Evolutionary conservation across 53 echinoderm and acorn worm species (phyloP), one percentile per base, ranked within the genome.

Genomic region (Mesocentrotus franciscanus): DNA sequence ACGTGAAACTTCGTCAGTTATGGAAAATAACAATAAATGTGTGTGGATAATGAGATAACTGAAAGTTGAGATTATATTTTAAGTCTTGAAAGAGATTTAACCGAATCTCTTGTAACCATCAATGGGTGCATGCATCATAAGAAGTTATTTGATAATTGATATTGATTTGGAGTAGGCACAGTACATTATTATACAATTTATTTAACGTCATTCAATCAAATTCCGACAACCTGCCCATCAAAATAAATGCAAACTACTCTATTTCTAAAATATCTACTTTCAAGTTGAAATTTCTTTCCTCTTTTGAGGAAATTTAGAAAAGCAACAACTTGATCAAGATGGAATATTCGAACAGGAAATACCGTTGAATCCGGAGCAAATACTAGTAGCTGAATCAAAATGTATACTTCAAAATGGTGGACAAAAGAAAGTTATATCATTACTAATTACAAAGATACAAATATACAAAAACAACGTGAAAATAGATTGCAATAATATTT

Each of bases 391-490:
- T 33, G 9, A 33, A 76, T 76, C 32, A 76, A 27, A 81, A 17
- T 20, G 81, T 39, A 81, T 81, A 81, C 20, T 81, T 81, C 42
- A 30, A 81, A 81, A 57, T 55, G 49, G 49, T 58, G 57, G 87
- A 87, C 58, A 27, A 87, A 58, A 58, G 87, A 87, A 87, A 87
- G 26, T 87, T 87, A 87, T 42, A 20, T 59, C 87, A 58, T 87
- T 58, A 87, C 87, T 87, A 87, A 87, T 87, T 92, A 92, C 92
- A 92, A 92, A 72, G 56, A 66, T 92, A 92, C 92, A 92, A 92
- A 92, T 92, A 75, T 92, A 92, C 92, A 92, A 92, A 68, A 92
- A 92, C 92, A 92, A 92, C 91, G 91, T 91, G 74, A 92, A 92
- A 74, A 74, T 72, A 93, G 14, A 93, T 59, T 93, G 93, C 16